Conservation (phyloP, 2,888 invertebrate species). For the Philhelius pedissequus region DNA sequence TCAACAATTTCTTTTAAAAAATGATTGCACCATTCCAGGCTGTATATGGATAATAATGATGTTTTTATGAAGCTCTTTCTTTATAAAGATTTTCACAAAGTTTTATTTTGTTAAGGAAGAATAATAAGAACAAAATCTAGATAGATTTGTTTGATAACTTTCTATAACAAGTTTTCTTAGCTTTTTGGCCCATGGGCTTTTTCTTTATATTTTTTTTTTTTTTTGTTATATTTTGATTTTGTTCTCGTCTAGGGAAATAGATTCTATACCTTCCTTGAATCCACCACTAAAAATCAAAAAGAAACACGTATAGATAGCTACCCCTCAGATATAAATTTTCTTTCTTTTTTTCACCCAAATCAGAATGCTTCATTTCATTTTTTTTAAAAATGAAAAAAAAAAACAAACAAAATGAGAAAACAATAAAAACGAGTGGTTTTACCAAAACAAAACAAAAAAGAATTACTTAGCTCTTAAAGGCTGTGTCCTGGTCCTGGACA, state of each 20-base stretch:
- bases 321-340: neutral
- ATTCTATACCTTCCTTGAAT: neutral
- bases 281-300: neutral
- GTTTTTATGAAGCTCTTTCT: neutral
- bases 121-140: neutral
- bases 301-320: neutral
- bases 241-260: neutral
- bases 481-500: neutral
- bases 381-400: too few relatives aligned
- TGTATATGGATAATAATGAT: neutral
- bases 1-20: neutral
- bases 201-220: neutral
- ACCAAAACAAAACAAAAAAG: neutral
- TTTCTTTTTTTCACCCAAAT: neutral
- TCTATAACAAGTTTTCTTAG: neutral
- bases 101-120: neutral
- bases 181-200: neutral
- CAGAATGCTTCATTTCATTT: slow-evolving; percentile 8
- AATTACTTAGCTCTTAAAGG: neutral
- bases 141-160: slow-evolving; percentile 16
- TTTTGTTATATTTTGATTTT: neutral
- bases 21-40: neutral
- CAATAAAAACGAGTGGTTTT: neutral
- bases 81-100: neutral
- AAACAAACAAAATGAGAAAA: neutral